These are phyloP conservation scores for Noturus placidus DNA, from an alignment of 2,113 vertebrate genomes.

Conservation along the genomic window DNA sequence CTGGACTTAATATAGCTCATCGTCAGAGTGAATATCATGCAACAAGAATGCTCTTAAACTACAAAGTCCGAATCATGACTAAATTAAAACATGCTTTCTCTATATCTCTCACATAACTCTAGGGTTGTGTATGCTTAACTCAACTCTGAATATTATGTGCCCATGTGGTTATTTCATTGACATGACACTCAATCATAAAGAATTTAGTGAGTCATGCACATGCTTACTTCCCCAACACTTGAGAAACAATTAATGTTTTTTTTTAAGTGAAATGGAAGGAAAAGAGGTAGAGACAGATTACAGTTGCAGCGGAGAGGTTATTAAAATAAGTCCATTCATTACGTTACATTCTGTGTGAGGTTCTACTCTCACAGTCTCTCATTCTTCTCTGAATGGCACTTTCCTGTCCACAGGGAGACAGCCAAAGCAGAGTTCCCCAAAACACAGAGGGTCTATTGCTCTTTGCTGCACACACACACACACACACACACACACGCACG, in stretches of 20 bases:
- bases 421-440: conserved; percentile 26
- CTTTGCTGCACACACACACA: conserved; percentile 9
- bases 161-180: neutral
- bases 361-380: conserved; percentile 23
- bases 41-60: neutral
- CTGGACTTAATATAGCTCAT: neutral
- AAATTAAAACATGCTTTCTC: neutral
- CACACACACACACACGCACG: neutral
- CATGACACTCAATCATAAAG: neutral
- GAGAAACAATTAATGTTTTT: neutral
- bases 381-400: conserved; percentile 32
- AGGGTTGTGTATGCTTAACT: neutral
- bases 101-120: neutral
- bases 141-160: neutral
- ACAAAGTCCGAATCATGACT: neutral
- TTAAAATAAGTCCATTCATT: conserved; percentile 32
- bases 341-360: conserved; percentile 9
- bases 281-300: neutral
- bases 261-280: neutral
- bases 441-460: conserved; percentile 38
- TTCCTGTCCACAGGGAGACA: conserved; percentile 10
- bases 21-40: neutral
- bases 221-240: neutral
- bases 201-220: neutral
- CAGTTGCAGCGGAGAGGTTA: conserved; percentile 13